phyloP scores from a whole-genome alignment of 1,140 invertebrate species.

The Macrosteles quadrilineatus region DNA sequence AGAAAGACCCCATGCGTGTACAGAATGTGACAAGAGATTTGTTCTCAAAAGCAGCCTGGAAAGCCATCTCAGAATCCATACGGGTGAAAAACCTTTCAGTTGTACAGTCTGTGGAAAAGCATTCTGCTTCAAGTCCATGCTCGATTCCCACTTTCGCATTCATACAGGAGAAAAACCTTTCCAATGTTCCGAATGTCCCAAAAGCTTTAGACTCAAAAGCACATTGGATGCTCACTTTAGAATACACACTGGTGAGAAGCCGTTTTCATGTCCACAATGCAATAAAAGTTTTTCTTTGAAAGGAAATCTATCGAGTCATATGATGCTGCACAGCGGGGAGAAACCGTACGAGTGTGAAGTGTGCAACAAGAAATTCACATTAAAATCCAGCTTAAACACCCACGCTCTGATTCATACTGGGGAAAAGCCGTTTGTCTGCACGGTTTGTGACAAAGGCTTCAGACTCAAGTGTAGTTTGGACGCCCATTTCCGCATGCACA shows the following conservation, averaged over 20 bases:
- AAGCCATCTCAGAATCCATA: conserved; percentile 41
- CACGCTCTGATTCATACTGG: conserved; percentile 38
- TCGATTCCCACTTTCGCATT: conserved; percentile 52
- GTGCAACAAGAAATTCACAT: conserved; percentile 55
- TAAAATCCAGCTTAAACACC: conserved; percentile 42
- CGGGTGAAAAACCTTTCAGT: conserved; percentile 50
- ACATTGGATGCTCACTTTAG: conserved; percentile 56
- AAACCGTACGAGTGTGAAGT: conserved; percentile 34
- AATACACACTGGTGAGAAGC: conserved; percentile 60
- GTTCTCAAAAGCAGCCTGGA: neutral
- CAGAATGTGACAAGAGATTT: conserved; percentile 3
- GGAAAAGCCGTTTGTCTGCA: conserved; percentile 56
- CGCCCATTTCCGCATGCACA: conserved; percentile 62
- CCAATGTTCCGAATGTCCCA: conserved; percentile 52
- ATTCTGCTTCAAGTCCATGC: conserved; percentile 54
- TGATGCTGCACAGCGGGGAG: conserved; percentile 37
- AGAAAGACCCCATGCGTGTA: conserved; percentile 1
- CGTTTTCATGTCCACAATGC: conserved; percentile 58
- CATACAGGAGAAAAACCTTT: conserved; percentile 51
- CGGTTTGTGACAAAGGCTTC: conserved; percentile 60
- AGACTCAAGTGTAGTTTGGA: conserved; percentile 57
- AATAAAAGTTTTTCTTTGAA: conserved; percentile 37
- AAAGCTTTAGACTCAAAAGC: conserved; percentile 57
- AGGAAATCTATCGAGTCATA: conserved; percentile 25
- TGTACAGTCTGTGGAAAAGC: conserved; percentile 53